Evolutionary conservation across 2,888 invertebrate species (phyloP), one percentile per base, ranked within the genome.

Genomic region (Folsomia manolachei): DNA sequence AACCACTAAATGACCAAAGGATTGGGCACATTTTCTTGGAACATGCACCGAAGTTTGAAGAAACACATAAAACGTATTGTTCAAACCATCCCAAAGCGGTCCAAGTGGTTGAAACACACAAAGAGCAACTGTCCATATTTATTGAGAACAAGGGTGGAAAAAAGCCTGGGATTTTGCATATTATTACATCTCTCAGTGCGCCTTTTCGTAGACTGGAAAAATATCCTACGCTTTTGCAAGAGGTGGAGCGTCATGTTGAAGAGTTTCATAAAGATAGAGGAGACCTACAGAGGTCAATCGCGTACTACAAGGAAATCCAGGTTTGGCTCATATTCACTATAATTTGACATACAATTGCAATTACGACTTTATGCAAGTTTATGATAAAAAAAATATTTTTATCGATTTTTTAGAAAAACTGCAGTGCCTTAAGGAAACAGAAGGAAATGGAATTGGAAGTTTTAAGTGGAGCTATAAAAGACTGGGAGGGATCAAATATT

Each of bases 391-490:
- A n/a, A n/a, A n/a, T n/a, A n/a, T 21, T 21, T 53, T 1, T 61
- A 23, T 23, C 14, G 11, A 72, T 70, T 76, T 82, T 83, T 63
- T 83, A 96, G 95, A 90, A 93, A 81, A 89, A 90, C 21, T 97
- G 97, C 84, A 90, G 92, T 69, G 90, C 92, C 26, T 89, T 93
- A 53, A 88, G 98, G 56, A 89, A 95, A 19, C 95, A 97, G 83
- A 97, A 96, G 84, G 97, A 99, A 85, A 86, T 97, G 80, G 98
- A 99, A 82, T 86, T 97, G 73, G 98, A 98, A 86, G 94, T 99
- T 71, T 87, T 98, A 78, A 93, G 93, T 0, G 94, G 96, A 0
- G 93, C 93, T 63, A 93, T 98, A n/a, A 88, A 93, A 70, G 94
- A 94, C 9, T 97, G 96, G 95, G 95, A 97, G 82, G 95, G 97